Base-by-base conservation (phyloP, 2,113 vertebrate genomes). In the Etheostoma cragini region DNA sequence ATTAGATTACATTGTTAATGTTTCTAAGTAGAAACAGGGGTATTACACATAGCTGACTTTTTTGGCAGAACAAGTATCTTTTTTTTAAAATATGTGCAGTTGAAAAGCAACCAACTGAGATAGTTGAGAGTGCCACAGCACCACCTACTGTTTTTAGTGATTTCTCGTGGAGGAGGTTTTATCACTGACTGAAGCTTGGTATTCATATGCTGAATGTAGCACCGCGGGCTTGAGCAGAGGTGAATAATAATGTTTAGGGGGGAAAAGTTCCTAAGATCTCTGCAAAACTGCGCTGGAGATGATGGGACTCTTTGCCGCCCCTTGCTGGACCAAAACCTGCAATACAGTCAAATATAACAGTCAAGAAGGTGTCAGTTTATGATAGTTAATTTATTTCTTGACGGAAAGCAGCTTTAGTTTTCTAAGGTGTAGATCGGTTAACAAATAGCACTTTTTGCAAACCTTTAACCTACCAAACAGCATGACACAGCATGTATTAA, bases 241-340 rank as follows among this genome's bases (percentile, higher is more conserved):
- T 81, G 49, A 61, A 73, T 80, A 60, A 63, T 45, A 15, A 70
- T 78, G 72, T 82, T 67, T 33, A 8, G 14, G 1, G 21, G 21
- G 16, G 26, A 19, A 24, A 45, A 1, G n/a, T 53, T 62, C 13
- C 24, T 56, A 68, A 61, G 16, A 50, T 57, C 35, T 42, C 26
- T 45, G 45, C 35, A 78, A 24, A 49, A 56, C 6, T 30, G 46
- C 12, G 11, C 26, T 38, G 30, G 17, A 46, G 6, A 22, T 35
- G n/a, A 56, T 60, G 6, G 74, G 42, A 15, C 58, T 65, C 52
- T 81, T 13, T 88, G 82, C 75, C 71, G 72, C 80, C 71, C 77
- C 68, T 81, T 88, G 61, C 56, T 90, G 89, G 67, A 68, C 4
- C 1, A 22, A 50, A 69, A 38, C 22, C 10, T 12, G 45, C 65